phyloP scores from a whole-genome alignment of 2,113 vertebrate genomes.

The Ginglymostoma cirratum region DNA sequence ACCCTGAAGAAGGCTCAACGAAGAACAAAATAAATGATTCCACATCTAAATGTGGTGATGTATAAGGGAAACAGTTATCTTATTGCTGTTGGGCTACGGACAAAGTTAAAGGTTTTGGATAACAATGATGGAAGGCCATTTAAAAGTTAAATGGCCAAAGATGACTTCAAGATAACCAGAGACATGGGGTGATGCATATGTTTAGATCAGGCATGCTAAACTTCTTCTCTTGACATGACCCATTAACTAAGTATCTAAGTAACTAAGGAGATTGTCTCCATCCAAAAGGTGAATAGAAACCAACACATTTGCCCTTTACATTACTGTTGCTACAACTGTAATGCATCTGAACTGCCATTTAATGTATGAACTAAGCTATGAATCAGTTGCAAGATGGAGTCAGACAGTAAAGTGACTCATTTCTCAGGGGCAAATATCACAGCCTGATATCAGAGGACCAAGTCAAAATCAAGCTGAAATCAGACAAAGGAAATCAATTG shows the following conservation, averaged over 20 bases:
- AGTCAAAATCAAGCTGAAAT: not conserved
- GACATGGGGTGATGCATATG: not conserved
- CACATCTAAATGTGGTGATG: not conserved
- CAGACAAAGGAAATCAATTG: not conserved
- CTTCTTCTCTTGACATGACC: too few species aligned
- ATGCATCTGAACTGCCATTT: not conserved
- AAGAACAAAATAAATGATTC: not conserved
- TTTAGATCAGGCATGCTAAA: not conserved
- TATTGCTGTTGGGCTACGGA: not conserved
- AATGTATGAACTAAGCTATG: not conserved
- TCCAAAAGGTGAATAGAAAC: not conserved
- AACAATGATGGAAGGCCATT: too few species aligned
- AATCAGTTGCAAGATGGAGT: not conserved
- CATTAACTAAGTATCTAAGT: not conserved
- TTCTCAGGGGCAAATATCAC: not conserved
- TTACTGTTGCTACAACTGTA: not conserved
- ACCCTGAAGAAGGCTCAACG: not conserved
- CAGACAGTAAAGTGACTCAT: not conserved
- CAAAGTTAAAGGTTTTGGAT: not conserved
- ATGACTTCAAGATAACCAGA: not conserved
- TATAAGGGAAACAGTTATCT: not conserved
- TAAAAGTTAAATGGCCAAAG: not conserved
- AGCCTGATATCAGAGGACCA: too few species aligned
- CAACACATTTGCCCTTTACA: not conserved
- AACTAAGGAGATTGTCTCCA: too few species aligned